Conservation (phyloP, 2,888 invertebrate genomes). For the Oscheius sp. region DNA sequence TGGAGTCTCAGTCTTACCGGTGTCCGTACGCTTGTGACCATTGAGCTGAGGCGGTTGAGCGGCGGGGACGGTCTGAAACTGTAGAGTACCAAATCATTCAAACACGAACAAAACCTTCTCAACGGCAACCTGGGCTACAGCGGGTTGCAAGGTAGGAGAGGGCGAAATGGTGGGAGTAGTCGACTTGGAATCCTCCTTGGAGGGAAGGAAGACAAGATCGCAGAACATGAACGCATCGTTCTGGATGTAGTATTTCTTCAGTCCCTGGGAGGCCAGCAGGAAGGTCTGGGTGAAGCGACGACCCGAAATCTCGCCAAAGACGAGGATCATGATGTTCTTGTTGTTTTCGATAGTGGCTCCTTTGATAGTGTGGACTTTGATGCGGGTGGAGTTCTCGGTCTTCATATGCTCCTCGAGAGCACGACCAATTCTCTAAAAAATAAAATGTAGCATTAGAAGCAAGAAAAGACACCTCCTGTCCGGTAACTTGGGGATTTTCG, state of each 20-base stretch:
- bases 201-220: slow-evolving; percentile 38
- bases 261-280: slow-evolving; percentile 54
- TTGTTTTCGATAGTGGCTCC: slow-evolving; percentile 18
- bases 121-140: not conserved
- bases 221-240: slow-evolving; percentile 50
- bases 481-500: slow-evolving; percentile 43
- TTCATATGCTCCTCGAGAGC: slow-evolving; percentile 39
- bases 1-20: not conserved
- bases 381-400: slow-evolving; percentile 32
- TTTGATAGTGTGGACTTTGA: slow-evolving; percentile 48
- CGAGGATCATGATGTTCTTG: slow-evolving; percentile 45
- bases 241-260: slow-evolving; percentile 60
- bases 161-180: not conserved
- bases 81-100: not conserved
- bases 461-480: slow-evolving; percentile 46
- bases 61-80: not conserved
- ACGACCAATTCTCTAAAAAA: slow-evolving; percentile 45
- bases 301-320: slow-evolving; percentile 43
- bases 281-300: slow-evolving; percentile 57
- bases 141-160: not conserved
- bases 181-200: not conserved
- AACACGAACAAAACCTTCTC: slow-evolving; percentile 20
- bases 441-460: not conserved
- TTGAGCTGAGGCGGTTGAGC: slow-evolving; percentile 6
- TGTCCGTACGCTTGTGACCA: slow-evolving; percentile 15